A percentile compares a stretch with the other conserved stretches of the same genome.
phyloP scores from a whole-genome alignment of 2,888 invertebrate genomes.

The Andrena chrysosceles region DNA sequence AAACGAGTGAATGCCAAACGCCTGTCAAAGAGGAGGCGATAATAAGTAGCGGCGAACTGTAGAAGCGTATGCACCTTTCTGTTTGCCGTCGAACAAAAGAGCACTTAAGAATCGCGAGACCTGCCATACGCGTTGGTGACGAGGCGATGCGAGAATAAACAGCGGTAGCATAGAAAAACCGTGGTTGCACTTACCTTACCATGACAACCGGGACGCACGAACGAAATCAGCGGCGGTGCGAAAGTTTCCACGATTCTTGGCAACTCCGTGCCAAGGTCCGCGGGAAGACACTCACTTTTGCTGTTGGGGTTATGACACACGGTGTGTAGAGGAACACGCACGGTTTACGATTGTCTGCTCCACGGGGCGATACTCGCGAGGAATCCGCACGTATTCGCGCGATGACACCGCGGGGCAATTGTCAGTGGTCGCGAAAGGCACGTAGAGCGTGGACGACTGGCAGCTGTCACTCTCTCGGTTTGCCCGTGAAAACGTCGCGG shows the following conservation, averaged over 20 bases:
- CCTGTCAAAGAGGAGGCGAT: neutral
- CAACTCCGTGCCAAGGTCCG: conserved; percentile 62
- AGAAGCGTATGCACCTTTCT: neutral
- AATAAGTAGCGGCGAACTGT: neutral
- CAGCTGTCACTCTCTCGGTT: conserved; percentile 78
- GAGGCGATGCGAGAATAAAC: conserved; percentile 9
- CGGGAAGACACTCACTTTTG: conserved; percentile 66
- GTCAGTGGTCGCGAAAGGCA: conserved; percentile 64
- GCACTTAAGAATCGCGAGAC: neutral
- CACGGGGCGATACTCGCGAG: conserved; percentile 34
- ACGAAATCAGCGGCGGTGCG: conserved; percentile 57
- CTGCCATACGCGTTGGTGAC: neutral
- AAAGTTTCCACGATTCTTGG: conserved; percentile 55
- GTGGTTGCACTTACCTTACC: conserved; percentile 79
- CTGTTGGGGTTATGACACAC: conserved; percentile 59
- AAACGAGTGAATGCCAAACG: neutral
- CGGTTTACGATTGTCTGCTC: conserved; percentile 5
- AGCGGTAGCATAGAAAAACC: conserved; percentile 1
- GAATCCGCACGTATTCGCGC: conserved; percentile 48
- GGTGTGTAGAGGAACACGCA: conserved; percentile 17
- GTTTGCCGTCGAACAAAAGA: neutral
- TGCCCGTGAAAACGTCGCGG: conserved; percentile 78
- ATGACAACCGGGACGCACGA: conserved; percentile 78
- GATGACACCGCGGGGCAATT: conserved; percentile 61
- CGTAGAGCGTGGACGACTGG: conserved; percentile 73